These are phyloP conservation scores for Melanostoma mellinum DNA, from an alignment of 2,888 invertebrate genomes.

Conservation along the genomic window DNA sequence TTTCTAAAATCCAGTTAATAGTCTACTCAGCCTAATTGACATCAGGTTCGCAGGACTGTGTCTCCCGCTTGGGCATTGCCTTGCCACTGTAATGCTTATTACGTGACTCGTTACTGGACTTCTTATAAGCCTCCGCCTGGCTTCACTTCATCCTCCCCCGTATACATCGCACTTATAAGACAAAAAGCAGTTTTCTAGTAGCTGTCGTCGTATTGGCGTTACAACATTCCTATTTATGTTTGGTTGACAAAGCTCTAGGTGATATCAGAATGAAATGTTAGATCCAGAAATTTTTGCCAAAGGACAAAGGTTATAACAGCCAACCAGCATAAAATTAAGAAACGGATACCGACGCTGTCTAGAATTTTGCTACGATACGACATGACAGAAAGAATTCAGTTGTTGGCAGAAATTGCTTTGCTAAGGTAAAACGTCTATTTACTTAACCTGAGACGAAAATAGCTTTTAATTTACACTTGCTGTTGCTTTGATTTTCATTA, in stretches of 20 bases:
- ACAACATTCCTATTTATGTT: conserved; percentile 29
- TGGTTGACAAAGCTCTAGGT: neutral
- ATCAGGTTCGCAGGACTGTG: neutral
- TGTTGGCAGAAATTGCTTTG: no score
- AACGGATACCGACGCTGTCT: conserved; percentile 6
- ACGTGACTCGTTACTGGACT: conserved; percentile 56
- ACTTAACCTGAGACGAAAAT: no score
- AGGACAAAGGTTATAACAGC: conserved; percentile 47
- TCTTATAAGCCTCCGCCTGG: conserved; percentile 40
- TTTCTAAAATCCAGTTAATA: conserved; percentile 53
- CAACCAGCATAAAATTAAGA: conserved; percentile 47
- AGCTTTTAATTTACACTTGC: no score
- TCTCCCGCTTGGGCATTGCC: neutral
- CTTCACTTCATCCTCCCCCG: neutral
- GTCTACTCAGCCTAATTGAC: conserved; percentile 64
- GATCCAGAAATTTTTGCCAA: conserved; percentile 33
- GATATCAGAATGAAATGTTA: conserved; percentile 14
- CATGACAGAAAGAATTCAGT: no score
- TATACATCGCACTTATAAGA: neutral
- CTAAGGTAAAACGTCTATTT: no score
- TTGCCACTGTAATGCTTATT: conserved; percentile 50
- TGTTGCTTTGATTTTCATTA: no score
- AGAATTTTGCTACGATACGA: no score
- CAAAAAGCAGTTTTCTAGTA: neutral
- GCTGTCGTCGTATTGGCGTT: conserved; percentile 33